Evolutionary conservation across 64 coral and sea anemone species (phyloP), one percentile per base, ranked within the genome.

Genomic region (Porites lutea): DNA sequence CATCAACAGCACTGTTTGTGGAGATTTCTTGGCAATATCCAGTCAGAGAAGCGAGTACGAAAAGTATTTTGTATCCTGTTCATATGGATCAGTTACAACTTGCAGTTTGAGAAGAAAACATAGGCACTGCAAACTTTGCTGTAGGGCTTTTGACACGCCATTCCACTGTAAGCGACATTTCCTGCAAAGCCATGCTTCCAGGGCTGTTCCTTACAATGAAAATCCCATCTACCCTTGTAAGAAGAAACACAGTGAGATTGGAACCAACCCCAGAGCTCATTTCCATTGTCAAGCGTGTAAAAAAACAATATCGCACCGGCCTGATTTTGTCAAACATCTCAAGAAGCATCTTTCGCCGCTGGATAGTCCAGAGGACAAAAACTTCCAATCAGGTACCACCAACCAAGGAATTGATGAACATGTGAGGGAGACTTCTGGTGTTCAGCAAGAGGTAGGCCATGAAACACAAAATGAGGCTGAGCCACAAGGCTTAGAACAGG

Each of bases 131-230:
- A 77, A 54, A 19, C 72, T 89, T 27, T 89, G 72, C 27, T 71
- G 4, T 11, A 89, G 77, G 52, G 70, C 71, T 10, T 89, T 89
- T 37, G 46, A 75, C 50, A 77, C 71, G 11, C 66, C 50, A 16
- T 89, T 76, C 55, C 70, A 77, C 19, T 89, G 87, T 72, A 77
- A 89, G 50, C 18, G 87, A 23, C 66, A 89, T 48, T 89, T 89
- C 77, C 7, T 8, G 11, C 51, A 89, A 72, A 52, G 68, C 4
- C 71, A 89, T 77, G 70, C 58, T 11, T 61, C 69, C 2, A 16
- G 87, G 13, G 71, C 71, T 13, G 55, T 78, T 3, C 21, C 58
- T 10, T 52, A 75, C 57, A 22, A 77, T 37, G 74, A 54, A 3
- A 27, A 45, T 75, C 27, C 0, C 5, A 63, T 72, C 18, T 89